phyloP scores from a whole-genome alignment of 2,888 invertebrate genomes.

The Celastrina argiolus region DNA sequence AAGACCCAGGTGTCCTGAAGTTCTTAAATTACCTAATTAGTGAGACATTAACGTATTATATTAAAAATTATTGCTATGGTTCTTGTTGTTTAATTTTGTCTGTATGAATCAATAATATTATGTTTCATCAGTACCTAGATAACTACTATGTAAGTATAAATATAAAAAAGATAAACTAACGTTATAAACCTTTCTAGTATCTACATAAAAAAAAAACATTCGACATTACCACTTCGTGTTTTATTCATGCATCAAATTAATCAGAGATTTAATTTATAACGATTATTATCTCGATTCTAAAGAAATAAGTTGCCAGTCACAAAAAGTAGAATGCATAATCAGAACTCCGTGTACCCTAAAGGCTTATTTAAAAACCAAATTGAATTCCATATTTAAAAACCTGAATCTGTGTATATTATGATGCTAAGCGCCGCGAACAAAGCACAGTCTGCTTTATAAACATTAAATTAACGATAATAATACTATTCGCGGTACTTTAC shows the following conservation, averaged over 20 bases:
- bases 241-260: neutral
- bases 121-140: too few species aligned
- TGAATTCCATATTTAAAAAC: slow-evolving; percentile 22
- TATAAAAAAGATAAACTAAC: neutral
- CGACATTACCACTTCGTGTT: neutral
- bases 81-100: too few species aligned
- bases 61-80: too few species aligned
- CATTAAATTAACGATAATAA: slow-evolving; percentile 8
- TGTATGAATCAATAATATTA: too few species aligned
- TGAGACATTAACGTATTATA: neutral
- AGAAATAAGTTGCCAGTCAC: slow-evolving; percentile 4
- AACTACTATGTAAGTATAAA: too few species aligned
- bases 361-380: slow-evolving; percentile 23
- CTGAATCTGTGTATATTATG: slow-evolving; percentile 15
- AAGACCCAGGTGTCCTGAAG: neutral
- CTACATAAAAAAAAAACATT: neutral
- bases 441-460: slow-evolving; percentile 18
- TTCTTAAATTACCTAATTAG: neutral
- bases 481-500: neutral
- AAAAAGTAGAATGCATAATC: slow-evolving; percentile 16
- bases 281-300: slow-evolving; percentile 6
- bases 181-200: neutral
- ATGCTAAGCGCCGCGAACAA: slow-evolving; percentile 19
- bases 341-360: slow-evolving; percentile 19
- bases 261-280: slow-evolving; percentile 4